A percentile compares a stretch with the other conserved stretches of the same genome.
Conservation (phyloP, 2,888 invertebrate genomes). For the Cataglyphis livida region DNA sequence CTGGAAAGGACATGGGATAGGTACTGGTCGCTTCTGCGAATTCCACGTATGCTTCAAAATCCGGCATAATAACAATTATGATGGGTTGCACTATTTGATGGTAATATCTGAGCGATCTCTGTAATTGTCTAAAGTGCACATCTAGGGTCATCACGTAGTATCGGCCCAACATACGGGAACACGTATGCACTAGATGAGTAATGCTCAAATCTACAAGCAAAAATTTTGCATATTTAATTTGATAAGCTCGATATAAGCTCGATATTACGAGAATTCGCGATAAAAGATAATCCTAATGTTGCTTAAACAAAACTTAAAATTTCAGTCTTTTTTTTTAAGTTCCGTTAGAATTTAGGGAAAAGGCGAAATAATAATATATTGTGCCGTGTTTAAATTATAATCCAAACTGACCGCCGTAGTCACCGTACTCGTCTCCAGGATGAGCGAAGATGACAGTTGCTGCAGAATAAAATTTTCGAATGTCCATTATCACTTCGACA, state of each 20-base stretch:
- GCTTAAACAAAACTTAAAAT: neutral
- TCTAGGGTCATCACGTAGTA: conserved; percentile 39
- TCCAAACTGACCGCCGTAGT: conserved; percentile 37
- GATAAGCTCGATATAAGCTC: neutral
- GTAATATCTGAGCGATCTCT: neutral
- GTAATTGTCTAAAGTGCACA: conserved; percentile 21
- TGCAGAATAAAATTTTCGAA: conserved; percentile 47
- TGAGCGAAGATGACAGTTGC: conserved; percentile 52
- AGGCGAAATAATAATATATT: neutral
- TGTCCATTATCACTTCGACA: conserved; percentile 41
- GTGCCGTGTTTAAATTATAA: neutral
- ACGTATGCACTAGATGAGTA: conserved; percentile 22
- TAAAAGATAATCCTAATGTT: neutral
- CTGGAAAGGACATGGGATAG: conserved; percentile 67
- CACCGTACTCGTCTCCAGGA: neutral
- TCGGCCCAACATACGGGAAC: conserved; percentile 43
- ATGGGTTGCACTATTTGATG: conserved; percentile 61
- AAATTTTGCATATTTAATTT: neutral
- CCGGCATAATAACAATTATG: conserved; percentile 57
- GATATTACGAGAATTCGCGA: neutral
- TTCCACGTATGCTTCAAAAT: neutral
- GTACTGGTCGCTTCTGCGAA: conserved; percentile 53
- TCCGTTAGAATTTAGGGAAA: neutral
- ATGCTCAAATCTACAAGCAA: conserved; percentile 41
- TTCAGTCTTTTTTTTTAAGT: neutral